Percentiles rank a stretch among this genome's conserved stretches.
Evolutionary conservation across 2,888 invertebrate genomes (phyloP).

Genomic region (Folsomia manolachei): DNA sequence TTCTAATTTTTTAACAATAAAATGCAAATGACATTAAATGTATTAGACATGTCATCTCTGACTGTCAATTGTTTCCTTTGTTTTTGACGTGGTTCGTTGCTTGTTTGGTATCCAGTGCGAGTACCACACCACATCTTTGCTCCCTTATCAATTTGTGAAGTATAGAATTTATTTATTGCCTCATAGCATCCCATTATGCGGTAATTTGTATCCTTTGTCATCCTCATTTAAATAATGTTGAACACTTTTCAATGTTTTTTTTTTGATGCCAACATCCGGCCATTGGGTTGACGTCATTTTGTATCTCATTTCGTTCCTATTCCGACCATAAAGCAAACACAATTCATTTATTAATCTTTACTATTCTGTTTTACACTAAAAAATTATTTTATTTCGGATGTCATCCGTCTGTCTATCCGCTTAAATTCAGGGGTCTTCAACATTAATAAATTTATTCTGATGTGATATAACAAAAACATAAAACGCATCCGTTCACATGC

Average conservation of each 20-base stretch:
- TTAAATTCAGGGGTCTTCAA: no score
- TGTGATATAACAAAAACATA: not conserved
- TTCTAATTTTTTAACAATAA: conserved; percentile 3
- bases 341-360: conserved; percentile 16
- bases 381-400: not conserved
- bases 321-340: conserved; percentile 1
- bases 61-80: conserved; percentile 8
- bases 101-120: no score
- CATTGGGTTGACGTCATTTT: not conserved
- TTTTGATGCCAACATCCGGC: conserved; percentile 20
- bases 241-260: conserved; percentile 17
- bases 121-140: not conserved
- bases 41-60: conserved; percentile 4
- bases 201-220: conserved; percentile 15
- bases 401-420: no score
- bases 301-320: conserved; percentile 3
- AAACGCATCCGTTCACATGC: not conserved
- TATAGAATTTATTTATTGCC: not conserved
- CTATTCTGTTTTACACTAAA: conserved; percentile 4
- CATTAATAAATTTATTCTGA: not conserved
- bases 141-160: not conserved
- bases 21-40: not conserved
- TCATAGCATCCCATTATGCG: not conserved
- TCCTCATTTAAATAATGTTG: conserved; percentile 14
- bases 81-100: not conserved